Conservation (phyloP, 2,888 invertebrate genomes). For the Philaethria dido region DNA sequence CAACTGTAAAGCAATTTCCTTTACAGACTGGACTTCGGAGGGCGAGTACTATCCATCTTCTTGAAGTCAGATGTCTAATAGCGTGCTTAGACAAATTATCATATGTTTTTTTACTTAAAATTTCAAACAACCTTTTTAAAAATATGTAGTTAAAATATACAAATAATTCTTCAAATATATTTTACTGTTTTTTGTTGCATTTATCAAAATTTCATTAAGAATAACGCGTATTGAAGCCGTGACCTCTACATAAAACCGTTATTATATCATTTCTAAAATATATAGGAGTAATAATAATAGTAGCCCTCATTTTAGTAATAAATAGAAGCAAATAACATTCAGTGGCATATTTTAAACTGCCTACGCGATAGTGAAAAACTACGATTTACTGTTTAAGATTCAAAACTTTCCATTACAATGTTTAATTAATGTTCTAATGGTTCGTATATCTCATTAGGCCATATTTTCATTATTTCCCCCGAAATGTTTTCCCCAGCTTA, state of each 20-base stretch:
- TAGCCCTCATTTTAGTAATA: too few species aligned
- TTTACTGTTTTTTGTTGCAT: too few species aligned
- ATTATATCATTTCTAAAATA: too few species aligned
- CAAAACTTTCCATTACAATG: slow-evolving; percentile 26
- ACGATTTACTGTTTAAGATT: not conserved
- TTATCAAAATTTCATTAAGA: too few species aligned
- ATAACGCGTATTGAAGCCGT: too few species aligned
- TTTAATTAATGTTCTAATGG: slow-evolving; percentile 54
- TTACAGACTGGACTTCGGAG: slow-evolving; percentile 20
- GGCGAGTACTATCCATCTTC: slow-evolving; percentile 63
- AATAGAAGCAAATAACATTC: too few species aligned
- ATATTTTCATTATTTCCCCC: slow-evolving; percentile 79
- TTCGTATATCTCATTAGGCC: slow-evolving; percentile 57
- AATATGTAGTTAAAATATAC: not conserved
- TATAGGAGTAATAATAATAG: too few species aligned
- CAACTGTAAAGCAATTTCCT: slow-evolving; percentile 21
- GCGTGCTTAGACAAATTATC: slow-evolving; percentile 36
- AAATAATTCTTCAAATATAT: not conserved
- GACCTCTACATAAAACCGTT: too few species aligned
- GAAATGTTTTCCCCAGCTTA: slow-evolving; percentile 69
- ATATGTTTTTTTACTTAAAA: not conserved
- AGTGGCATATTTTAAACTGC: too few species aligned
- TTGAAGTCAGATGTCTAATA: slow-evolving; percentile 56
- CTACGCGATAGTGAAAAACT: not conserved
- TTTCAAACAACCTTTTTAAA: not conserved